phyloP scores from a whole-genome alignment of 1,140 invertebrate species.

The Papilio aristodemus region DNA sequence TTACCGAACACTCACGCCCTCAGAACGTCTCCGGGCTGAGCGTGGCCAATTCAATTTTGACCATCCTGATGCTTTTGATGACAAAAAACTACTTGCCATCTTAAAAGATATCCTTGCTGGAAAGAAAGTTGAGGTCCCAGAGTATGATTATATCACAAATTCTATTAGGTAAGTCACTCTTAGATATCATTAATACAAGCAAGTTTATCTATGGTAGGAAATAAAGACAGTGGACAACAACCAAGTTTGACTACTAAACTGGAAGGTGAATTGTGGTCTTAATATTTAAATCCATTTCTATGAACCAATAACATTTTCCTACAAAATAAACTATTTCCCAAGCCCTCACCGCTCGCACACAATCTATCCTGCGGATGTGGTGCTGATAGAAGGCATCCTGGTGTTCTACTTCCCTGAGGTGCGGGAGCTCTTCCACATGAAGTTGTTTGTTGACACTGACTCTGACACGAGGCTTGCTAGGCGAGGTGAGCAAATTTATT shows the following conservation, averaged over 20 bases:
- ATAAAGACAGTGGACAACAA: too few species aligned
- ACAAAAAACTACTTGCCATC: conserved; percentile 89
- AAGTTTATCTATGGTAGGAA: conserved; percentile 17
- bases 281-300: too few species aligned
- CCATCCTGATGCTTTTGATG: conserved; percentile 97
- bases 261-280: too few species aligned
- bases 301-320: too few species aligned
- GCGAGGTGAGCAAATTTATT: conserved; percentile 85
- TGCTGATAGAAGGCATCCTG: conserved; percentile 98
- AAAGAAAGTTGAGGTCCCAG: conserved; percentile 91
- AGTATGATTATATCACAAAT: conserved; percentile 92
- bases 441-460: conserved; percentile 99
- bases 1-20: conserved; percentile 91
- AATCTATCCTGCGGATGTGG: conserved; percentile 98
- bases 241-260: too few species aligned
- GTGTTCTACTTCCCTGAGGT: conserved; percentile 98
- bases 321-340: conserved; percentile 44
- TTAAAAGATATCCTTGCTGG: conserved; percentile 91
- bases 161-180: conserved; percentile 60
- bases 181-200: neutral
- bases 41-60: conserved; percentile 98
- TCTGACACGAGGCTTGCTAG: conserved; percentile 97
- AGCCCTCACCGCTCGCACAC: conserved; percentile 87
- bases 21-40: conserved; percentile 91
- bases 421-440: conserved; percentile 98